Percentiles rank a stretch among this genome's conserved stretches.
These are phyloP conservation scores for Embidobia sp. DNA, from an alignment of 2,888 invertebrate species.

Conservation along the genomic window DNA sequence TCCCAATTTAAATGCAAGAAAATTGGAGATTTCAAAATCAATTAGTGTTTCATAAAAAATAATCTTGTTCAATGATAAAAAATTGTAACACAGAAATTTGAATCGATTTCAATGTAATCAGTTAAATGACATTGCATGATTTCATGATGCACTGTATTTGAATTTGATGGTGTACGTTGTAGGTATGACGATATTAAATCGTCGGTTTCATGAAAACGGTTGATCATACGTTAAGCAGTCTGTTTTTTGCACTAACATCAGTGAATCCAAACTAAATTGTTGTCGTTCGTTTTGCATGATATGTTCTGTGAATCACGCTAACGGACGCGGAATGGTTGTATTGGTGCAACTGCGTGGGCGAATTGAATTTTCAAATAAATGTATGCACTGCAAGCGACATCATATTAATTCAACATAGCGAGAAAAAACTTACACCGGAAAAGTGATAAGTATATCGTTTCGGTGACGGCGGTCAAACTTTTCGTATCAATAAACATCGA, in stretches of 20 bases:
- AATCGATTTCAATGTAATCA: no score
- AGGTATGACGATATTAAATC: conserved; percentile 2
- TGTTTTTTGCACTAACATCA: conserved; percentile 8
- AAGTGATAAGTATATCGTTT: conserved; percentile 50
- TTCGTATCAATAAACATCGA: conserved; percentile 59
- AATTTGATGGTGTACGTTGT: no score
- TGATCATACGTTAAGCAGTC: conserved; percentile 6
- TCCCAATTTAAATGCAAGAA: no score
- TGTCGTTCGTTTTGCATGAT: conserved; percentile 42
- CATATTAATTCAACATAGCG: conserved; percentile 48
- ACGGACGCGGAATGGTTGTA: conserved; percentile 20
- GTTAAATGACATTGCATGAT: no score
- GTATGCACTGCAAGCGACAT: conserved; percentile 58
- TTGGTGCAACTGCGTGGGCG: conserved; percentile 28
- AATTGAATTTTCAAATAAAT: conserved; percentile 53
- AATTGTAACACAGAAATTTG: no score
- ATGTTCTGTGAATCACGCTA: conserved; percentile 13
- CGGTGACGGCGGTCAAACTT: conserved; percentile 54
- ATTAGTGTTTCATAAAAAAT: no score
- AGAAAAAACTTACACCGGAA: conserved; percentile 50
- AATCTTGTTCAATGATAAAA: no score
- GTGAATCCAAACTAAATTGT: conserved; percentile 27
- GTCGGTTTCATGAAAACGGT: not conserved
- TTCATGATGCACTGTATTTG: no score
- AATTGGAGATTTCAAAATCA: no score